Evolutionary conservation across 2,888 invertebrate genomes (phyloP), one percentile per base, ranked within the genome.

Genomic region (Dryobota labecula): DNA sequence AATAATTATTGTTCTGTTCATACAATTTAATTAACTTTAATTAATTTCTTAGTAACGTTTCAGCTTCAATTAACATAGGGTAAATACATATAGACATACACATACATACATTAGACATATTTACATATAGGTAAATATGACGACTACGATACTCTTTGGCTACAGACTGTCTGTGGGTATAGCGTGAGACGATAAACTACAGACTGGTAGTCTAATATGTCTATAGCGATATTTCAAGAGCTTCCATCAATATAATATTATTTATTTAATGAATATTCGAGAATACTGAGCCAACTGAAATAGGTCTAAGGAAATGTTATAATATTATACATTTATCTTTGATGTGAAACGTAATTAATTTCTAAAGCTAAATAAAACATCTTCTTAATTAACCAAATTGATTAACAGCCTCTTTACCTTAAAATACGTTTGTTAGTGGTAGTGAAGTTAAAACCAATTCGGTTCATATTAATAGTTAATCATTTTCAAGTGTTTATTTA

Each of bases 181-280:
- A 24, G 2, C 62, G 20, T 49, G n/a, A n/a, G n/a, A n/a, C n/a
- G n/a, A n/a, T n/a, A n/a, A n/a, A n/a, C n/a, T n/a, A n/a, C n/a
- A n/a, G n/a, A n/a, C n/a, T n/a, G n/a, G n/a, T n/a, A n/a, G n/a
- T n/a, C n/a, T n/a, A n/a, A n/a, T n/a, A n/a, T n/a, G n/a, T n/a
- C n/a, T n/a, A n/a, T n/a, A n/a, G n/a, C n/a, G n/a, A n/a, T n/a
- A 41, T 20, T 45, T 47, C 47, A 63, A 51, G 27, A 77, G 58
- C 71, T 56, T 67, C 56, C 41, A 54, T 60, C 41, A 64, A 64
- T 58, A 60, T 63, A 78, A 78, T 70, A 66, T 43, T 60, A 70
- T 66, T 66, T 66, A 77, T 71, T 78, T 58, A 77, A 70, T 60
- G 58, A 78, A 70, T 66, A 62, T 65, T 54, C 36, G 27, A 57